Evolutionary conservation across 37 sponge, comb jelly and placozoan species (phyloP).

Genomic region (Axinella damicornis): DNA sequence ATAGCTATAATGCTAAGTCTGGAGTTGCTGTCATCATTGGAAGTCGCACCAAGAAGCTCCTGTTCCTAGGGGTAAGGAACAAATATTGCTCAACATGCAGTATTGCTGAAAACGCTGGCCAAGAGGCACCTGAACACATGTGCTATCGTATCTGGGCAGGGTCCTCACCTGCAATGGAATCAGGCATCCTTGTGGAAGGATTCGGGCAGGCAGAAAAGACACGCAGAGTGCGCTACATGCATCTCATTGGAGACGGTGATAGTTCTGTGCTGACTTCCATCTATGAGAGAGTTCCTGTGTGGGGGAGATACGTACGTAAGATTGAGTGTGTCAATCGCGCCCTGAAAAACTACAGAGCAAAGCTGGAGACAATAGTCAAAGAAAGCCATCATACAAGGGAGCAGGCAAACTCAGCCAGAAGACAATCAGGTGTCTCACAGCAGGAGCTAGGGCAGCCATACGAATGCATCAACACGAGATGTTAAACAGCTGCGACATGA

Average conservation of each 20-base stretch:
- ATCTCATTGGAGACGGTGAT: conserved; percentile 12
- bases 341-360: conserved; percentile 18
- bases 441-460: conserved; percentile 37
- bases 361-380: conserved; percentile 19
- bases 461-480: conserved; percentile 10
- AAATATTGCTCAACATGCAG: conserved; percentile 50
- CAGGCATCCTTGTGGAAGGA: conserved; percentile 39
- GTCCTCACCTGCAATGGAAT: conserved; percentile 33
- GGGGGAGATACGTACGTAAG: conserved; percentile 27
- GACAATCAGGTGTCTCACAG: conserved; percentile 15
- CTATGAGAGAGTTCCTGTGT: background rate
- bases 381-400: conserved; percentile 37
- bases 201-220: conserved; percentile 9
- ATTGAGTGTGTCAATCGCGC: conserved; percentile 52
- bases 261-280: conserved; percentile 4
- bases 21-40: conserved; percentile 22
- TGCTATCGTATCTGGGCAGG: conserved; percentile 49
- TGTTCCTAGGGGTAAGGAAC: conserved; percentile 20
- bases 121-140: conserved; percentile 6
- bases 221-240: background rate
- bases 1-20: too few species aligned
- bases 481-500: conserved; percentile 38
- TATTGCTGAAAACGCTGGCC: background rate
- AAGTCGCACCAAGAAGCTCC: background rate
- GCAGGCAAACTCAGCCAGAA: conserved; percentile 13